A percentile compares a stretch with the other conserved stretches of the same genome.
phyloP scores from a whole-genome alignment of 2,888 invertebrate species.

The Drosophila peninsularis region DNA sequence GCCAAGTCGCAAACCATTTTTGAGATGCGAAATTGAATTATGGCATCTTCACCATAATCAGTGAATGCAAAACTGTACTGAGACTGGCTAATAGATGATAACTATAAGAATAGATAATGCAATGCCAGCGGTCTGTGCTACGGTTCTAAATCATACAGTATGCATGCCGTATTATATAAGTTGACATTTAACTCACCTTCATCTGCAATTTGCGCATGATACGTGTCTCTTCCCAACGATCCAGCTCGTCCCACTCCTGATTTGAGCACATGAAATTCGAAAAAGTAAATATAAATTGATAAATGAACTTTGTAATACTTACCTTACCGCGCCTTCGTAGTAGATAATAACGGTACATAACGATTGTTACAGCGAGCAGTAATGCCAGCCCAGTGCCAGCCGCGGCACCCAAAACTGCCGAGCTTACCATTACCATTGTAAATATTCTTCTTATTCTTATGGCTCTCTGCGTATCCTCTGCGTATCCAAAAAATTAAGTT shows the following conservation, averaged over 20 bases:
- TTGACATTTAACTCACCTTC: slow-evolving; percentile 81
- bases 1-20: slow-evolving; percentile 21
- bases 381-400: slow-evolving; percentile 88
- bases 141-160: no score
- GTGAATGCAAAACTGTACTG: slow-evolving; percentile 6
- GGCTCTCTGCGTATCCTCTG: neutral
- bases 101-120: neutral
- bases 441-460: neutral
- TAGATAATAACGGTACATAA: slow-evolving; percentile 88
- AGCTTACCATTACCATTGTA: slow-evolving; percentile 86
- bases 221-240: slow-evolving; percentile 86
- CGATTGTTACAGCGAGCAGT: slow-evolving; percentile 88
- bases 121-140: neutral
- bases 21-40: neutral
- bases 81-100: neutral
- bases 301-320: slow-evolving; percentile 11
- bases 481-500: no score
- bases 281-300: neutral
- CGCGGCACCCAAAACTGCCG: slow-evolving; percentile 89
- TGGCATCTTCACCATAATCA: neutral
- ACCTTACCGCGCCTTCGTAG: slow-evolving; percentile 86
- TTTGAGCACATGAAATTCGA: neutral
- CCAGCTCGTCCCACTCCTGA: slow-evolving; percentile 87
- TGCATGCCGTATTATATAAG: no score
- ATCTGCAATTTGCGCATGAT: slow-evolving; percentile 83